Evolutionary conservation across 2,113 vertebrate genomes (phyloP).

Genomic region (Dipodomys stephensi): DNA sequence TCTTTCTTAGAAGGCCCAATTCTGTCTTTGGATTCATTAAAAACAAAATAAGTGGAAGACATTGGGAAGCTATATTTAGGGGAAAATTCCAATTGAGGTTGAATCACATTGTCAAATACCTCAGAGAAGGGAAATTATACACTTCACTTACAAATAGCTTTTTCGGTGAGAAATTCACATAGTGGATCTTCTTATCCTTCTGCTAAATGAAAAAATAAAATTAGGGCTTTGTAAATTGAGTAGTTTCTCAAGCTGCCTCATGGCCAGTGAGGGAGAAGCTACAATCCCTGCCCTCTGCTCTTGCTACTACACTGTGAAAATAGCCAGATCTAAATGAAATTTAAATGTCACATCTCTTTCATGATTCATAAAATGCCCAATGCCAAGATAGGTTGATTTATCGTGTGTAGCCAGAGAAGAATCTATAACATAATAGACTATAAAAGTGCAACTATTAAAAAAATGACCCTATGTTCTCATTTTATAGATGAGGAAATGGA

Average conservation of each 20-base stretch:
- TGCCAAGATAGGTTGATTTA: slow-evolving; percentile 56
- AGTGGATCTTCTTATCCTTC: not conserved
- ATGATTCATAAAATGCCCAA: slow-evolving; percentile 62
- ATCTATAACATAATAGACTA: slow-evolving; percentile 59
- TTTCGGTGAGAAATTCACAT: not conserved
- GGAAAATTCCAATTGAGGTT: not conserved
- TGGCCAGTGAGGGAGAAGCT: not conserved
- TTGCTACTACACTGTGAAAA: not conserved
- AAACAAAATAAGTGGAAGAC: not conserved
- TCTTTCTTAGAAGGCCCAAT: not conserved
- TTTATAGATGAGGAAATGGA: slow-evolving; percentile 65
- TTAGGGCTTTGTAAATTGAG: not conserved
- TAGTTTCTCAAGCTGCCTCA: not conserved
- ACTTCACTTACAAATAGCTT: not conserved
- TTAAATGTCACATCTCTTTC: slow-evolving; percentile 54
- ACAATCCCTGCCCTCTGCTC: not conserved
- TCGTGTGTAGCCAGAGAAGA: slow-evolving; percentile 35
- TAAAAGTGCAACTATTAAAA: slow-evolving; percentile 41
- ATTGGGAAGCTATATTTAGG: not conserved
- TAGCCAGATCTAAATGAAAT: slow-evolving; percentile 54
- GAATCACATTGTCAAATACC: slow-evolving; percentile 15
- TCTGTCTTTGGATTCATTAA: not conserved
- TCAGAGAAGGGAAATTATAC: not conserved
- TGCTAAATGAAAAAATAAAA: not conserved
- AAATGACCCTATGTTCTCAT: slow-evolving; percentile 59